phyloP scores from a whole-genome alignment of 30 jellyfish, hydroid and myxozoan species.

The Hydractinia symbiolongicarpus region DNA sequence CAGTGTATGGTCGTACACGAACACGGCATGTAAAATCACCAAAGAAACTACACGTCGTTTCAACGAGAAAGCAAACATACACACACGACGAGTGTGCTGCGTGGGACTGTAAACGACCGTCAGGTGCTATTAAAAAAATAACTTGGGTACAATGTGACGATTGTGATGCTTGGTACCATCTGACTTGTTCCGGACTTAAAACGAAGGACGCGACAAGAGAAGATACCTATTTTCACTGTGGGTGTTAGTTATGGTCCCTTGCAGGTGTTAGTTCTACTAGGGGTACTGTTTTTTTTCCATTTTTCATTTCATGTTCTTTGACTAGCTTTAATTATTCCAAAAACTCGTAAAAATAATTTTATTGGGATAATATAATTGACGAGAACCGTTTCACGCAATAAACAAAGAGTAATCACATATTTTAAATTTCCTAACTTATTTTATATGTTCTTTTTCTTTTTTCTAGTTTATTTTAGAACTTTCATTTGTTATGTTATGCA shows the following conservation, averaged over 20 bases:
- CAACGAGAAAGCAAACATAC: not conserved
- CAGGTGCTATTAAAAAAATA: slow-evolving; percentile 32
- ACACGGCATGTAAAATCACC: not conserved
- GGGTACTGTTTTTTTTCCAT: no score
- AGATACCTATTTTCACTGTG: slow-evolving; percentile 53
- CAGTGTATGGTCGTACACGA: not conserved
- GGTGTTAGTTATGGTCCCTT: slow-evolving; percentile 15
- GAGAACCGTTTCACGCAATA: no score
- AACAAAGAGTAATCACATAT: no score
- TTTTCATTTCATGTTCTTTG: no score
- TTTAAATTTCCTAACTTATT: no score
- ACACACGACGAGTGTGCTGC: slow-evolving; percentile 64
- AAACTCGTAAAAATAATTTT: no score
- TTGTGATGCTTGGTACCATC: slow-evolving; percentile 70
- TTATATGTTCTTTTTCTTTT: no score
- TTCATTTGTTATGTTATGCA: no score
- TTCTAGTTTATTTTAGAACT: no score
- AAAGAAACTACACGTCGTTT: not conserved
- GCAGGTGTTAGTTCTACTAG: not conserved
- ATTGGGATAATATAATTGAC: no score
- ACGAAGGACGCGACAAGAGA: slow-evolving; percentile 34
- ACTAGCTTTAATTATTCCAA: no score
- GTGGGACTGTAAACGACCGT: slow-evolving; percentile 52
- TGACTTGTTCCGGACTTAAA: slow-evolving; percentile 59
- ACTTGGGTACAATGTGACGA: slow-evolving; percentile 84